Evolutionary conservation across 2,888 invertebrate genomes (phyloP), one percentile per base, ranked within the genome.

Genomic region (Mayetiola destructor): DNA sequence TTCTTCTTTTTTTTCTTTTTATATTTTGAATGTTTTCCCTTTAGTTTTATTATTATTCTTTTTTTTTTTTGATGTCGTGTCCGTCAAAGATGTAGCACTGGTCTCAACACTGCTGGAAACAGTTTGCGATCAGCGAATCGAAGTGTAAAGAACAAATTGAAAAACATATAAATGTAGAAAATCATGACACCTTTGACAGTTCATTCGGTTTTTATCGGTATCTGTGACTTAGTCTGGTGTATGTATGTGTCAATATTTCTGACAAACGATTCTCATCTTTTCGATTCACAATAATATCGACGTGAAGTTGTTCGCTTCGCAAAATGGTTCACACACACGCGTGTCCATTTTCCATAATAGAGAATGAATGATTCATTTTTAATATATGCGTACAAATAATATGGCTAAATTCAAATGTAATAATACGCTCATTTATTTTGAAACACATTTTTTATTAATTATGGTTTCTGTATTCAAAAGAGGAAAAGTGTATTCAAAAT

Each of bases 71-170:
- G 48, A 48, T 48, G 48, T 48, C 48, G 48, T 48, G 48, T 48
- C 48, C 48, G 48, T 48, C 48, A 48, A 48, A 27, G 27, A 27
- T 16, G 48, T 48, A 48, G 27, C 27, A 48, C 40, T 27, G 48
- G 48, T 48, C 48, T 48, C 48, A 48, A 23, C 48, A 48, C 48
- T 48, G 48, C 48, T 48, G 48, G 48, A 48, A 48, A 48, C 48
- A 48, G 48, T 48, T 48, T 48, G 27, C 48, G 48, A 27, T 48
- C 27, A 27, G 48, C 27, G 48, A 27, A 48, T 48, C 6, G 27
- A 16, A 48, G 48, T 27, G 48, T n/a, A 48, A 48, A 48, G 48
- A 48, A 48, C 48, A 27, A 27, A 48, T 27, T 14, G 27, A 48
- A 48, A 48, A 48, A 48, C 8, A 48, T n/a, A 48, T n/a, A 48